phyloP scores from a whole-genome alignment of 2,888 invertebrate genomes.

The Orthosia cruda region DNA sequence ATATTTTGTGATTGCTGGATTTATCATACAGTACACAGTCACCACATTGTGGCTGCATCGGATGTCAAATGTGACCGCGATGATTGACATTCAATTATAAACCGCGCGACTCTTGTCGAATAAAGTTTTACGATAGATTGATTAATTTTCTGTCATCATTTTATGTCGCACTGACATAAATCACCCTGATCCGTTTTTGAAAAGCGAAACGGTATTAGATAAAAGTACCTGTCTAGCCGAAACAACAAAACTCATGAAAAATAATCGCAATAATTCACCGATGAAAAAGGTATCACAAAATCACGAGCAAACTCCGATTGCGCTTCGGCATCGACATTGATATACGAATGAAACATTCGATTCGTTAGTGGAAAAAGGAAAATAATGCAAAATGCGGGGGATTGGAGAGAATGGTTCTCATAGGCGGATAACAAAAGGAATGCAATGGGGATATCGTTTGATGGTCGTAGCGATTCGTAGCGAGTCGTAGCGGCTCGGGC shows the following conservation, averaged over 20 bases:
- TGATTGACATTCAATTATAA: conserved; percentile 53
- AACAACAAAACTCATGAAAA: conserved; percentile 41
- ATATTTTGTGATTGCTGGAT: conserved; percentile 14
- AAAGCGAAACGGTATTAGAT: not conserved
- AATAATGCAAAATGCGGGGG: conserved; percentile 87
- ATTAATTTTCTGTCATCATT: conserved; percentile 16
- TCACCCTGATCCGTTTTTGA: not conserved
- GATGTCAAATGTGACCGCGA: conserved; percentile 41
- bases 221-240: conserved; percentile 38
- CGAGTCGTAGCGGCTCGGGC: conserved; percentile 75
- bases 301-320: conserved; percentile 69
- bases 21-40: conserved; percentile 17
- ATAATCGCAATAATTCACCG: conserved; percentile 47
- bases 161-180: not conserved
- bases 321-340: conserved; percentile 79
- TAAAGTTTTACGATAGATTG: conserved; percentile 15
- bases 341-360: conserved; percentile 86
- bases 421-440: conserved; percentile 88
- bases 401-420: conserved; percentile 87
- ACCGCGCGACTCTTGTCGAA: conserved; percentile 18
- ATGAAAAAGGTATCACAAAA: conserved; percentile 63
- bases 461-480: conserved; percentile 76
- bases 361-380: conserved; percentile 89
- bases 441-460: conserved; percentile 87
- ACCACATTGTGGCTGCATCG: conserved; percentile 35